phyloP scores from a whole-genome alignment of 2,113 vertebrate genomes.

The Cromileptes altivelis region DNA sequence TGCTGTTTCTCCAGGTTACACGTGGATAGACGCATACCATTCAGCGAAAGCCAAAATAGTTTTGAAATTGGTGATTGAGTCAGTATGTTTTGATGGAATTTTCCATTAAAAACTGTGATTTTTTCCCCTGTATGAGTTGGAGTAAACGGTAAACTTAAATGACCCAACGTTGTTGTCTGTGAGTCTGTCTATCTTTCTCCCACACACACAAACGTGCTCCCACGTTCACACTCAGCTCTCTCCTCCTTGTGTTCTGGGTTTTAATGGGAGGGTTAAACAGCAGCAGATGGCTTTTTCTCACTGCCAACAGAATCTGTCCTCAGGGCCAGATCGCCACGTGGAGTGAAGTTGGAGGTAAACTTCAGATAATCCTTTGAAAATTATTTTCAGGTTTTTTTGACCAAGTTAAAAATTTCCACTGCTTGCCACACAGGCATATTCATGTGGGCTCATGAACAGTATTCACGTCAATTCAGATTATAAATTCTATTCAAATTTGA shows the following conservation, averaged over 20 bases:
- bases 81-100: neutral
- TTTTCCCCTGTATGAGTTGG: neutral
- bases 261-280: constrained; percentile 75
- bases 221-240: constrained; percentile 45
- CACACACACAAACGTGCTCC: constrained; percentile 31
- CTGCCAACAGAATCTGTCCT: constrained; percentile 76
- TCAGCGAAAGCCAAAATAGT: neutral
- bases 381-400: neutral
- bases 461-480: neutral
- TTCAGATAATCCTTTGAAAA: constrained; percentile 43
- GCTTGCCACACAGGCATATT: neutral
- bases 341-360: constrained; percentile 61
- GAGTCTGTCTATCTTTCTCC: neutral
- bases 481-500: neutral
- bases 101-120: neutral
- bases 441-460: neutral
- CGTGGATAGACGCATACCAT: constrained; percentile 5
- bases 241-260: constrained; percentile 44
- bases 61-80: constrained; percentile 1
- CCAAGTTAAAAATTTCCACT: neutral
- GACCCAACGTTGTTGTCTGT: constrained; percentile 18
- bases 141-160: constrained; percentile 25
- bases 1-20: constrained; percentile 41
- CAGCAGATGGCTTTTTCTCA: constrained; percentile 82
- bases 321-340: constrained; percentile 77